A percentile compares a stretch with the other conserved stretches of the same genome.
phyloP scores from a whole-genome alignment of 2,797 vertebrate species.

The Darevskia mixta region DNA sequence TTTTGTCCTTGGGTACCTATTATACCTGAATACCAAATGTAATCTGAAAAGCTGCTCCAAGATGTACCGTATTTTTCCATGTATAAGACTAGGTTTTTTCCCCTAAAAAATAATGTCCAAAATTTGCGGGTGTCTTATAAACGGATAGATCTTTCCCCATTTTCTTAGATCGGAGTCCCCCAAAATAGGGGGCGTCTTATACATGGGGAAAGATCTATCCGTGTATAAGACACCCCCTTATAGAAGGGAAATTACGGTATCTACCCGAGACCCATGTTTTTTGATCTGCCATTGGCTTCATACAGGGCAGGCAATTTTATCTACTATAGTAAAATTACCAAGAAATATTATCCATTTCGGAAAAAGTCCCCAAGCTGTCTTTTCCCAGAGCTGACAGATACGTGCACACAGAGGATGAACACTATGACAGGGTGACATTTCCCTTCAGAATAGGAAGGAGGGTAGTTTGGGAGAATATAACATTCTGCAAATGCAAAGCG shows the following conservation, averaged over 20 bases:
- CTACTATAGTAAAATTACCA: background rate
- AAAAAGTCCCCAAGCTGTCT: background rate
- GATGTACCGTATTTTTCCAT: background rate
- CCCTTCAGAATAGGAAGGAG: background rate
- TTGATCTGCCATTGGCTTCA: slow-evolving; percentile 1
- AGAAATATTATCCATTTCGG: background rate
- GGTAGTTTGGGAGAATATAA: background rate
- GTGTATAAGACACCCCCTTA: no score
- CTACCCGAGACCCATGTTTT: slow-evolving; percentile 14
- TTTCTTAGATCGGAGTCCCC: no score
- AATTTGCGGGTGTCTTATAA: no score
- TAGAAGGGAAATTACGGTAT: background rate
- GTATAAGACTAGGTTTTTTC: no score
- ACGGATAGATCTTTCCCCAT: no score
- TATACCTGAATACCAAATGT: background rate
- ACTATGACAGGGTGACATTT: background rate
- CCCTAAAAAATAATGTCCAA: no score
- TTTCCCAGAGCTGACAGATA: background rate
- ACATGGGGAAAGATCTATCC: no score
- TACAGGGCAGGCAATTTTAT: slow-evolving; percentile 29
- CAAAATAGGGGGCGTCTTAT: no score
- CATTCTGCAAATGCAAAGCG: background rate
- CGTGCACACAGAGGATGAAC: background rate
- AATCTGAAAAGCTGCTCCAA: background rate
- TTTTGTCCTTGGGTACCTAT: background rate